Evolutionary conservation across 2,888 invertebrate species (phyloP).

Genomic region (Falcaria lacertinaria): DNA sequence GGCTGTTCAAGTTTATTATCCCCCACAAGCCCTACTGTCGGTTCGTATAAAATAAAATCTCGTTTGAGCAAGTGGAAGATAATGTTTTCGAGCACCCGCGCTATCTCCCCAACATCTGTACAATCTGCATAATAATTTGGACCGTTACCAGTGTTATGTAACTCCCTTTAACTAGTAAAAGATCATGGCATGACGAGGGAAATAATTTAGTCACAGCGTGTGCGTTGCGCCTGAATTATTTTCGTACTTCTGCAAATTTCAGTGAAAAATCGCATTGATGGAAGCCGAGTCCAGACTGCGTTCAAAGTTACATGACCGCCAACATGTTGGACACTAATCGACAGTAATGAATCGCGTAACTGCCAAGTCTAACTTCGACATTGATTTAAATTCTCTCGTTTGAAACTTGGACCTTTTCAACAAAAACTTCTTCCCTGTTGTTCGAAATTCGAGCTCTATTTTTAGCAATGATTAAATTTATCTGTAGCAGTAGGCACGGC

Average conservation of each 20-base stretch:
- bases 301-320: background rate
- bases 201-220: no score
- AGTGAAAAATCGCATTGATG: background rate
- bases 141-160: constrained; percentile 15
- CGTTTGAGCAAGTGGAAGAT: constrained; percentile 19
- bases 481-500: no score
- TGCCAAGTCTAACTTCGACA: background rate
- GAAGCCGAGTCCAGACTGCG: background rate
- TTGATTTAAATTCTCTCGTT: background rate
- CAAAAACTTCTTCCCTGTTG: background rate
- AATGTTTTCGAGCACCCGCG: constrained; percentile 11
- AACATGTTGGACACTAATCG: background rate
- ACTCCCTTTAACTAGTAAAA: background rate
- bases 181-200: no score
- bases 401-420: background rate
- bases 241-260: background rate
- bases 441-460: background rate
- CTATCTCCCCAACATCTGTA: constrained; percentile 17
- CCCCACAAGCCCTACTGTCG: constrained; percentile 16
- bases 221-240: background rate
- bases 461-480: no score
- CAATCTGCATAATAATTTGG: constrained; percentile 17
- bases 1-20: constrained; percentile 17
- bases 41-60: constrained; percentile 19
- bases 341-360: background rate